phyloP scores from a whole-genome alignment of 2,797 vertebrate genomes.

The Rhinichthys osculus region DNA sequence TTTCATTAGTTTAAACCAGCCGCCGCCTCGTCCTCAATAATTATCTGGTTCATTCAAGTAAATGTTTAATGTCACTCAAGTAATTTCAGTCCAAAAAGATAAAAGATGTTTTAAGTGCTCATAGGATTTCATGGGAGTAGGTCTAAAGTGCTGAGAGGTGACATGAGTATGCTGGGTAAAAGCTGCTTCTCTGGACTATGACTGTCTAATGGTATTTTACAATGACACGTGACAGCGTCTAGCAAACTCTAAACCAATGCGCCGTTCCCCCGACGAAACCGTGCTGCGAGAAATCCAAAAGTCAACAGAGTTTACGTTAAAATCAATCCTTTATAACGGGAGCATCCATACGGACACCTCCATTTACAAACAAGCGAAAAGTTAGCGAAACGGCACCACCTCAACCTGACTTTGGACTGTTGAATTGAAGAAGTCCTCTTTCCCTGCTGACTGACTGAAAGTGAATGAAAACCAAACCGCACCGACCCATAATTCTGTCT shows the following conservation, averaged over 20 bases:
- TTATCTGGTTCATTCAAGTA: slow-evolving; percentile 45
- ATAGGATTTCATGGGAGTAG: slow-evolving; percentile 53
- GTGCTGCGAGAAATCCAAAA: not conserved
- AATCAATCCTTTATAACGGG: slow-evolving; percentile 64
- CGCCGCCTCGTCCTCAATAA: slow-evolving; percentile 28
- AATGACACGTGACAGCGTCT: slow-evolving; percentile 13
- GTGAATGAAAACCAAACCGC: not conserved
- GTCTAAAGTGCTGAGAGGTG: slow-evolving; percentile 70
- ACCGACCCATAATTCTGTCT: not conserved
- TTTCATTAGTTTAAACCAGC: slow-evolving; percentile 40
- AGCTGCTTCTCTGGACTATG: slow-evolving; percentile 68
- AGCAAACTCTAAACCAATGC: not conserved
- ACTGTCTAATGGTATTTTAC: slow-evolving; percentile 82
- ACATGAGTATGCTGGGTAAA: slow-evolving; percentile 22
- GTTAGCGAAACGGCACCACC: not conserved
- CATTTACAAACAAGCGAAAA: slow-evolving; percentile 11
- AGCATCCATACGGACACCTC: no score
- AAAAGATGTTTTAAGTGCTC: slow-evolving; percentile 52
- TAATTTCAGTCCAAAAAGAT: slow-evolving; percentile 19
- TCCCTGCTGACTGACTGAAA: not conserved
- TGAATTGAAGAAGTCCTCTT: not conserved
- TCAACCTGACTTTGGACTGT: not conserved
- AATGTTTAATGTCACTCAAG: slow-evolving; percentile 25
- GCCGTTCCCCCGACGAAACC: slow-evolving; percentile 28
- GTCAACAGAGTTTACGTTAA: slow-evolving; percentile 42